A percentile compares a stretch with the other conserved stretches of the same genome.
Conservation (phyloP, 2,888 invertebrate species). For the Boloria selene region DNA sequence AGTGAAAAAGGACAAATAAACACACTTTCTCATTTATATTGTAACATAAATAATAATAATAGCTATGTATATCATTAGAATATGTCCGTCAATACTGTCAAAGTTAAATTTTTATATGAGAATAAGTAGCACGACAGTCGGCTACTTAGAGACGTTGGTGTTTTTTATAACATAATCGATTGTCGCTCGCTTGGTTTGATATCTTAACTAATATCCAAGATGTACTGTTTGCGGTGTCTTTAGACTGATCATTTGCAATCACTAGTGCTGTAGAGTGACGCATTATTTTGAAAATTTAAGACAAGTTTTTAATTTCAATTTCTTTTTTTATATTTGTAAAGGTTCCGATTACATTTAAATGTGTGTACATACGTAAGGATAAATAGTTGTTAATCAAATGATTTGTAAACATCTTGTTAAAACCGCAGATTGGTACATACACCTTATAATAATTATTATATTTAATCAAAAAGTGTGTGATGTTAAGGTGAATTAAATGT, state of each 20-base stretch:
- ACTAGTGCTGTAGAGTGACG: conserved; percentile 25
- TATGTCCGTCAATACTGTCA: conserved; percentile 15
- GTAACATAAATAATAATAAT: too few species aligned
- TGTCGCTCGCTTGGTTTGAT: conserved; percentile 30
- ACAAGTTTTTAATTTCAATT: neutral
- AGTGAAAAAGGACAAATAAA: too few species aligned
- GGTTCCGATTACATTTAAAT: too few species aligned
- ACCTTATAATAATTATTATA: too few species aligned
- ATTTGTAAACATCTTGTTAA: too few species aligned
- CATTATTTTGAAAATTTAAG: conserved; percentile 3
- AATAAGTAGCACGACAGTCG: conserved; percentile 33
- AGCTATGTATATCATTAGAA: conserved; percentile 3
- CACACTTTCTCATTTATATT: too few species aligned
- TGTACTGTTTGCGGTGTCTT: conserved; percentile 27
- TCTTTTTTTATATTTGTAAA: too few species aligned
- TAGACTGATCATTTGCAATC: conserved; percentile 28
- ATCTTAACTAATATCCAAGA: conserved; percentile 33
- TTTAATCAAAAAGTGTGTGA: too few species aligned
- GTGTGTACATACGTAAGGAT: too few species aligned
- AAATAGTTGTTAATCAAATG: too few species aligned
- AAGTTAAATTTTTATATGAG: conserved; percentile 23
- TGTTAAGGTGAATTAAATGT: too few species aligned
- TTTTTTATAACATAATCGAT: conserved; percentile 34
- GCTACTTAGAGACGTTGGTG: conserved; percentile 26
- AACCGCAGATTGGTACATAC: too few species aligned